Base-by-base conservation (phyloP, 2,113 vertebrate genomes). In the Lepus americanus region DNA sequence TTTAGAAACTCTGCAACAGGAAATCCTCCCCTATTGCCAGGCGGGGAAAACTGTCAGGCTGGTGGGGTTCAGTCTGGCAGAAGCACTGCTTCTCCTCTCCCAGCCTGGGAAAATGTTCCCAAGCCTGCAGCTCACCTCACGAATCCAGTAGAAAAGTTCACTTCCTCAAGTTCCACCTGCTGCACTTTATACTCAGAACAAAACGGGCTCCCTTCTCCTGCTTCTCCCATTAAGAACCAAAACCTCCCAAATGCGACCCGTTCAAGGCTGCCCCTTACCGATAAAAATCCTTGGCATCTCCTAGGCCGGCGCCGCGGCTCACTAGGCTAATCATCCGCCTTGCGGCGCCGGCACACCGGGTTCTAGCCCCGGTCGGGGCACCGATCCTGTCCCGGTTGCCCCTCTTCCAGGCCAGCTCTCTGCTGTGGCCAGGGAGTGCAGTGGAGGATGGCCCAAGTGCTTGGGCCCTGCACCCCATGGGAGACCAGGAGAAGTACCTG, bases 21-120 rank as follows among this genome's bases (percentile, higher is more conserved):
- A 76, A n/a, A 36, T 3, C 22, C 29, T 7, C 23, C 27, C 39
- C 0, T 8, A 27, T 25, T 16, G 9, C 12, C 16, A 39, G 31
- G 17, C 22, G 5, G 22, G 9, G 9, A 6, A 49, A 0, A 9
- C 0, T 39, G 7, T 36, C 51, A 2, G 1, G 19, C 36, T 19
- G 0, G 4, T 3, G 10, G 55, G 8, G 39, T 36, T 12, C 59
- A 22, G 36, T 12, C 66, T 55, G 84, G 36, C 25, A 17, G 2
- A 23, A 27, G 19, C 3, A 0, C 27, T 3, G n/a, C 12, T 39
- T 20, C 11, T 27, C 6, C 8, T 5, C 72, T 49, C 33, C 36
- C 55, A 59, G 55, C 55, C 55, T n/a, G 8, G 31, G 79, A 36
- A 67, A 51, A n/a, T 6, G 3, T 33, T 8, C 69, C 19, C 22